Evolutionary conservation across 2,888 invertebrate genomes (phyloP).

Genomic region (Microplitis manilae): DNA sequence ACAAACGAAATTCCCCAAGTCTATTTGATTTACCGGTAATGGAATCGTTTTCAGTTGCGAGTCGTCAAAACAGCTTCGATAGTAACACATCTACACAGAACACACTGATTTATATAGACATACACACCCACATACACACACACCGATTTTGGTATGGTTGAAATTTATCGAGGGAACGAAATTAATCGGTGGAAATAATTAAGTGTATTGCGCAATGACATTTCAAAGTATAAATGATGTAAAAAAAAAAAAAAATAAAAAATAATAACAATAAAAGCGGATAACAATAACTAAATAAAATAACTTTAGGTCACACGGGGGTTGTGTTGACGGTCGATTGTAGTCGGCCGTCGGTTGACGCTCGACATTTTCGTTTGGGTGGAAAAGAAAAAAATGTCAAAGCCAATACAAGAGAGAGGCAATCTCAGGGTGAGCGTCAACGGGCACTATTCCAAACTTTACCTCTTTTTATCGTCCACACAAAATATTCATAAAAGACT

Average conservation of each 20-base stretch:
- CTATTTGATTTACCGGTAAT: conserved; percentile 1
- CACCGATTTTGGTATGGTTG: background rate
- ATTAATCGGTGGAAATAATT: conserved; percentile 20
- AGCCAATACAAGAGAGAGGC: background rate
- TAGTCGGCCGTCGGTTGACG: background rate
- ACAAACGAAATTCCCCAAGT: background rate
- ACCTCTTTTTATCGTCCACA: conserved; percentile 39
- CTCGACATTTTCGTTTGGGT: background rate
- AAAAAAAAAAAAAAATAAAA: conserved; percentile 9
- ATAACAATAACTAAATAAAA: background rate
- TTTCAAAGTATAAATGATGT: background rate
- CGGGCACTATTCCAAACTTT: conserved; percentile 40
- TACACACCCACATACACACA: no score
- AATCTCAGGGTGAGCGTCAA: conserved; percentile 4
- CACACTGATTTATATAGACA: conserved; percentile 8
- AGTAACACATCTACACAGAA: background rate
- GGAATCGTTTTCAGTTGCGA: background rate
- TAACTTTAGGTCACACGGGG: background rate
- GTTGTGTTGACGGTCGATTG: background rate
- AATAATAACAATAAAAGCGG: background rate
- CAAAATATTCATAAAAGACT: conserved; percentile 44
- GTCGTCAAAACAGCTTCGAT: background rate
- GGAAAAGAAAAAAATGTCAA: conserved; percentile 17
- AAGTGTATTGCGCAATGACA: conserved; percentile 22
- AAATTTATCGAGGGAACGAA: conserved; percentile 12